Conservation (phyloP, 2,888 invertebrate genomes). For the Eledona agricola region DNA sequence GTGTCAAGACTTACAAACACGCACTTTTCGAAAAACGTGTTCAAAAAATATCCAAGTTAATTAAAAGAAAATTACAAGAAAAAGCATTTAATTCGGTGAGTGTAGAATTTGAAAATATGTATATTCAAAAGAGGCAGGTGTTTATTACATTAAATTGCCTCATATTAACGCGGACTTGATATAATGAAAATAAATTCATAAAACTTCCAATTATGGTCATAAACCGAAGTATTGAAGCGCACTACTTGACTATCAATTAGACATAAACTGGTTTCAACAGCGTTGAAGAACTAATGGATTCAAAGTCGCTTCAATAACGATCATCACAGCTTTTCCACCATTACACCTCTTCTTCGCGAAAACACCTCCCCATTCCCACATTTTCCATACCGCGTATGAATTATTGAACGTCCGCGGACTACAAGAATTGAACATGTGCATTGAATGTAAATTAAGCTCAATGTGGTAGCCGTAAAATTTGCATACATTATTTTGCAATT, state of each 20-base stretch:
- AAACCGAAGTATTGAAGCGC: no score
- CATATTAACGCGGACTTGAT: not conserved
- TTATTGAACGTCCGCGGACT: conserved; percentile 28
- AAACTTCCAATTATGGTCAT: conserved; percentile 2
- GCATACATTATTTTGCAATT: conserved; percentile 36
- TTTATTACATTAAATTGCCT: no score
- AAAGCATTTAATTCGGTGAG: no score
- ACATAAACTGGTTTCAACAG: conserved; percentile 14
- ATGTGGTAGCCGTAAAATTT: conserved; percentile 33
- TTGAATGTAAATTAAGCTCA: conserved; percentile 35
- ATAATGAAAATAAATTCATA: conserved; percentile 6
- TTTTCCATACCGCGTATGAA: conserved; percentile 28
- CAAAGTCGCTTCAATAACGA: not conserved
- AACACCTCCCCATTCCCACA: not conserved
- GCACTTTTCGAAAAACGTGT: no score
- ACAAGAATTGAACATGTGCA: conserved; percentile 32
- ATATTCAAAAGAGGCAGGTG: no score
- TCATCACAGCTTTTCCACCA: not conserved
- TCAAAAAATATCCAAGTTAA: no score
- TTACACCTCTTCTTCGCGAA: conserved; percentile 3
- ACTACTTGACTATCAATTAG: no score
- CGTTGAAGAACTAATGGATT: not conserved
- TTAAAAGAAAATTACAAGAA: no score
- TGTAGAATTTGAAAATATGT: no score
- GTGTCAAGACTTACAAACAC: no score